Evolutionary conservation across 2,797 vertebrate genomes (phyloP).

Genomic region (Halcyon smyrnensis): DNA sequence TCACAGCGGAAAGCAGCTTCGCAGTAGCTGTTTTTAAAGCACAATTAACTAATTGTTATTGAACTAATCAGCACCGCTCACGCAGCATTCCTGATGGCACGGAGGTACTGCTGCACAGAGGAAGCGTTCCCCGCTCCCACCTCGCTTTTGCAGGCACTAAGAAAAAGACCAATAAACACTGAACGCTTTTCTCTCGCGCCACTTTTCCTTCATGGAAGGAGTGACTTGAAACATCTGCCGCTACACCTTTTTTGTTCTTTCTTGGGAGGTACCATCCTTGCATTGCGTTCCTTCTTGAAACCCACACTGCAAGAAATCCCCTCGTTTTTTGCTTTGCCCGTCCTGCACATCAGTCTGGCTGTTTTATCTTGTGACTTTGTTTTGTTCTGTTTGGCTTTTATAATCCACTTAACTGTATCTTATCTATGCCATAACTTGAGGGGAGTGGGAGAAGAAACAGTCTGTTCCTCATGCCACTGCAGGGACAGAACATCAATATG

Average conservation of each 20-base stretch:
- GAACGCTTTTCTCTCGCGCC: neutral
- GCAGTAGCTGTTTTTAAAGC: constrained; percentile 21
- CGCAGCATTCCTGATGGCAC: neutral
- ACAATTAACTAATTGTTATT: constrained; percentile 64
- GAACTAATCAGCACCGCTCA: constrained; percentile 47
- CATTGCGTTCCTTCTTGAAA: neutral
- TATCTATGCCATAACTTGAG: neutral
- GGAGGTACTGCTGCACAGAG: neutral
- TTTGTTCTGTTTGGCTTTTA: constrained; percentile 5
- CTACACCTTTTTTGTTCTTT: neutral
- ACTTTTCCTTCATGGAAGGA: neutral
- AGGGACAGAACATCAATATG: neutral
- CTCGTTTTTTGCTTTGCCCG: fast-evolving
- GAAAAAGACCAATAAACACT: neutral
- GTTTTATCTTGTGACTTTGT: constrained; percentile 10
- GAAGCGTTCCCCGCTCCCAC: neutral
- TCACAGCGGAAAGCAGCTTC: constrained; percentile 43
- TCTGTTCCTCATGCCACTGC: neutral
- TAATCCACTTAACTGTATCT: constrained; percentile 4
- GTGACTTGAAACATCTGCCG: neutral
- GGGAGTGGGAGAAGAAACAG: neutral
- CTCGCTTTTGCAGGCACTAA: neutral
- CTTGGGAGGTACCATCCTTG: neutral
- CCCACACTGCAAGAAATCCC: neutral
- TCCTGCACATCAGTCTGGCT: neutral